phyloP scores from a whole-genome alignment of 2,113 vertebrate genomes.

The Vulpes lagopus region DNA sequence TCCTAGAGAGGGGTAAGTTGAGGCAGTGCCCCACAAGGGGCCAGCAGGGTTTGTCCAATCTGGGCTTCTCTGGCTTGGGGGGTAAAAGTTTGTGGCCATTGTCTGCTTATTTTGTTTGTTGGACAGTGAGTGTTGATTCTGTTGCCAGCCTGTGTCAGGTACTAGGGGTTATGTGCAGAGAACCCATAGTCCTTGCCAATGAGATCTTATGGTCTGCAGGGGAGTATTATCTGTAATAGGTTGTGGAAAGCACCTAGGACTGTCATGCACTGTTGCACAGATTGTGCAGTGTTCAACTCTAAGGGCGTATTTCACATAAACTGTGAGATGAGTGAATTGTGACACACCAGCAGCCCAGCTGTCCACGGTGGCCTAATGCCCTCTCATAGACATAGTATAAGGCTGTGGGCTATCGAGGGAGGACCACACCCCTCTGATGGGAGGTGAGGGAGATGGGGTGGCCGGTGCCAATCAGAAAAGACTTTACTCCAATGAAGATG shows the following conservation, averaged over 20 bases:
- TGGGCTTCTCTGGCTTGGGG: neutral
- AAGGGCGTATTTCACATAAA: neutral
- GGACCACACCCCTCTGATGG: neutral
- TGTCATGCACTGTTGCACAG: accelerated
- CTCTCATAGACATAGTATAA: neutral
- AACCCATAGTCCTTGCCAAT: neutral
- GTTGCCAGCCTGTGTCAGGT: neutral
- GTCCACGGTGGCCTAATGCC: neutral
- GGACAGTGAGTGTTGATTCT: neutral
- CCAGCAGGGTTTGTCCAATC: neutral
- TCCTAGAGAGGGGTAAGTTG: too few species aligned
- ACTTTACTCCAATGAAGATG: constrained; percentile 41
- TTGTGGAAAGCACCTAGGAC: neutral
- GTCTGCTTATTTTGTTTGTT: neutral
- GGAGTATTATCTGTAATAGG: neutral
- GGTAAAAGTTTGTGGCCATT: neutral
- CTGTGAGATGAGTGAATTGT: neutral
- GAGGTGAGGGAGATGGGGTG: neutral
- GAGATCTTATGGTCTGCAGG: neutral
- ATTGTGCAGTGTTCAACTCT: neutral
- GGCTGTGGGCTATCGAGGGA: neutral
- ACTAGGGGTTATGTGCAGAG: neutral
- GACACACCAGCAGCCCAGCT: neutral
- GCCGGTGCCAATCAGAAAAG: neutral
- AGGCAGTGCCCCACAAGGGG: too few species aligned